Base-by-base conservation (phyloP, 2,113 vertebrate genomes). In the Stercorarius parasiticus region DNA sequence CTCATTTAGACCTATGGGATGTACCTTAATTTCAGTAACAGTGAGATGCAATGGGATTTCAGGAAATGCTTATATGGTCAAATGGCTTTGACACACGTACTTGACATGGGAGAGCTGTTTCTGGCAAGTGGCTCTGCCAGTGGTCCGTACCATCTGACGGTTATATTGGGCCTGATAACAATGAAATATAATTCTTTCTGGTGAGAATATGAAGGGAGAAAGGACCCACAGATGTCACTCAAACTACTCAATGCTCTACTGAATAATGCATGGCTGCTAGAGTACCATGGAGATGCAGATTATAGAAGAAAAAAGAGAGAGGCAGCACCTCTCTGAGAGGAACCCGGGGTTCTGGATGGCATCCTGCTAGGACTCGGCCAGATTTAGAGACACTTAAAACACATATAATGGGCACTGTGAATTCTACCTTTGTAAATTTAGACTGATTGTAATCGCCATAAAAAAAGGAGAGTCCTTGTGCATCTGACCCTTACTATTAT, bases 181-280 rank as follows among this genome's bases (percentile, higher is more conserved):
- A 69, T 91, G 86, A 87, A 84, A 91, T 87, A 49, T 50, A 89
- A 86, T 92, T 95, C 42, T 86, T 74, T 92, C 59, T 90, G 79
- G 55, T 84, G 72, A 88, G 76, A 88, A n/a, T 42, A 30, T 52
- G 55, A 86, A 84, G 38, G 49, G 38, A 4, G 64, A 74, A 95
- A 89, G 38, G 61, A 82, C 73, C 45, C 83, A 94, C 58, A 70
- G 81, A 56, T 77, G 79, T 88, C 86, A 81, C 29, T 92, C 50
- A 78, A 25, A 34, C 40, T 90, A 29, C 66, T 88, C 23, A 94
- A 0, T 79, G 61, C 65, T 91, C 80, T 89, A 4, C 61, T 95
- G 95, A 92, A 95, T 94, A 93, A 93, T 93, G 40, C 56, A 84
- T 84, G 49, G 69, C 36, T 88, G 76, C 88, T 74, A 30, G 52